A percentile compares a stretch with the other conserved stretches of the same genome.
Evolutionary conservation across 2,888 invertebrate genomes (phyloP).

Genomic region (Rhimphoctona megacephalus): DNA sequence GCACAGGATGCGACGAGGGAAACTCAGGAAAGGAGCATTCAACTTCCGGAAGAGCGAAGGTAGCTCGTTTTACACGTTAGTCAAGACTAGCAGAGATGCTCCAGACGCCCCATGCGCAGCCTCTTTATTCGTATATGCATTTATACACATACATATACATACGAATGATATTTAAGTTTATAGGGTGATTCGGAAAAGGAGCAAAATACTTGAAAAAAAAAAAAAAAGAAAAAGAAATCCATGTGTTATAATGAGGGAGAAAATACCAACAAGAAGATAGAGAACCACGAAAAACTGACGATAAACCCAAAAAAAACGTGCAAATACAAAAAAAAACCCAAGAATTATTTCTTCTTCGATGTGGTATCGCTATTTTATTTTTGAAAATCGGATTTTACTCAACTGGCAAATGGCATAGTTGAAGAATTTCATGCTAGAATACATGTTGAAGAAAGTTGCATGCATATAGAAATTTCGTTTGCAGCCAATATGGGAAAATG

Average conservation of each 20-base stretch:
- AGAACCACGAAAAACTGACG: not conserved
- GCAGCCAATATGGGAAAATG: not conserved
- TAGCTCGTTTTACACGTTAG: constrained; percentile 53
- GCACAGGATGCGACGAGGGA: constrained; percentile 35
- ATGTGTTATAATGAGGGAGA: too few species aligned
- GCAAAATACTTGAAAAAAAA: not conserved
- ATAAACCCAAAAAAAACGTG: not conserved
- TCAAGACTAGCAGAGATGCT: constrained; percentile 25
- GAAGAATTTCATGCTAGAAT: not conserved
- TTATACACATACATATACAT: not conserved
- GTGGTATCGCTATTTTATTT: not conserved
- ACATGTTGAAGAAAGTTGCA: not conserved
- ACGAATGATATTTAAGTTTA: not conserved
- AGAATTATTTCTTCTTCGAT: not conserved
- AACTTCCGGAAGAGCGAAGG: constrained; percentile 55
- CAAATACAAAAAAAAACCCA: too few species aligned
- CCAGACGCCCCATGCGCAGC: constrained; percentile 1
- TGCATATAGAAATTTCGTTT: not conserved
- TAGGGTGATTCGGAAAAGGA: not conserved
- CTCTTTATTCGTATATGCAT: constrained; percentile 9
- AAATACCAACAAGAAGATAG: not conserved
- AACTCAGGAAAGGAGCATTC: constrained; percentile 61
- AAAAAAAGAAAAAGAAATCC: not conserved
- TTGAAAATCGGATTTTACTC: not conserved
- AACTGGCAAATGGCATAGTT: not conserved